These are phyloP conservation scores for Chloroceryle aenea DNA, from an alignment of 2,113 vertebrate species.

Conservation along the genomic window DNA sequence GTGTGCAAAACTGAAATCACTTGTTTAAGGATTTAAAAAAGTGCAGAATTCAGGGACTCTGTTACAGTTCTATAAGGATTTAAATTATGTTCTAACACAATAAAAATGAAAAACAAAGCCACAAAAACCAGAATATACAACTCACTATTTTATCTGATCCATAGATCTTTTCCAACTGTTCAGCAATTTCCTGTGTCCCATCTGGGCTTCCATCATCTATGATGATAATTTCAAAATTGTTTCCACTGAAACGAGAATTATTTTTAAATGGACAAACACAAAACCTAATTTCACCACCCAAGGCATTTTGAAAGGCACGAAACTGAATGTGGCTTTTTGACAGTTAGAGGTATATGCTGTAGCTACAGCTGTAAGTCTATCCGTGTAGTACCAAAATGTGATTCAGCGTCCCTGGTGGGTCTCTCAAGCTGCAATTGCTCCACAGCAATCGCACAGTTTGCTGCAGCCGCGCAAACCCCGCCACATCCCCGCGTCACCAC, in stretches of 20 bases:
- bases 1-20: not conserved
- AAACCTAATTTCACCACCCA: not conserved
- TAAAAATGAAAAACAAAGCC: not conserved
- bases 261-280: not conserved
- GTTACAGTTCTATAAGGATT: not conserved
- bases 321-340: fast-evolving
- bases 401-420: fast-evolving
- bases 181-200: conserved; percentile 88
- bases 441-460: too few species aligned
- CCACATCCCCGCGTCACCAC: fast-evolving
- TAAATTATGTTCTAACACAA: not conserved
- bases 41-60: not conserved
- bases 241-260: conserved; percentile 78
- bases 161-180: conserved; percentile 91
- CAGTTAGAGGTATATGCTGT: fast-evolving
- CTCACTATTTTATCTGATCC: conserved; percentile 93
- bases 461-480: fast-evolving
- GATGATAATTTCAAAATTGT: conserved; percentile 91
- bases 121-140: not conserved
- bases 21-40: not conserved
- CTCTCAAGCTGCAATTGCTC: not conserved
- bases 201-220: conserved; percentile 98
- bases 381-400: fast-evolving
- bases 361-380: fast-evolving
- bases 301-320: too few species aligned